phyloP scores from a whole-genome alignment of 2,888 invertebrate genomes.

The Gandaritis pyraliata region DNA sequence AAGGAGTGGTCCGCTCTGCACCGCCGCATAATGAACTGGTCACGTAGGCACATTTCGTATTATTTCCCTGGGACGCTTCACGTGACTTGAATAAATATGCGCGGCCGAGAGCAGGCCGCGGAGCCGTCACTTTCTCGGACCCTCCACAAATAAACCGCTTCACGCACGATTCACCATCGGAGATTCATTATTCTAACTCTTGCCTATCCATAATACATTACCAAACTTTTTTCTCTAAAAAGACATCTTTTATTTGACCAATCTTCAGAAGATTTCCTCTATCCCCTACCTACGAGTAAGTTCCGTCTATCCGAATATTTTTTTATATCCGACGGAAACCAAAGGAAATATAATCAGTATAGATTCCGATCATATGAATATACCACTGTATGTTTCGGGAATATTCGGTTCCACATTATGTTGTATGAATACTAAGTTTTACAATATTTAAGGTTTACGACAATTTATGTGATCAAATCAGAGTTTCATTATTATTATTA shows the following conservation, averaged over 20 bases:
- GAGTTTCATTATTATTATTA: too few species aligned
- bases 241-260: constrained; percentile 54
- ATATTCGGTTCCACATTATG: too few species aligned
- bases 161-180: constrained; percentile 80
- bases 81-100: constrained; percentile 81
- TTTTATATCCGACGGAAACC: constrained; percentile 40
- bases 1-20: constrained; percentile 66
- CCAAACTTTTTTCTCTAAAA: constrained; percentile 54
- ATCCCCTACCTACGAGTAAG: constrained; percentile 36
- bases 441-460: too few species aligned
- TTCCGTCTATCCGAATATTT: constrained; percentile 21
- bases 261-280: constrained; percentile 42
- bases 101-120: constrained; percentile 57
- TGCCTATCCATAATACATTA: constrained; percentile 71
- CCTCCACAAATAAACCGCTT: constrained; percentile 83
- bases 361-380: too few species aligned
- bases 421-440: too few species aligned
- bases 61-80: constrained; percentile 83
- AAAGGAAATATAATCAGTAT: constrained; percentile 24
- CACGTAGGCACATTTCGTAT: constrained; percentile 85
- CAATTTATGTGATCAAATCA: too few species aligned
- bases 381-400: too few species aligned
- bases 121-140: constrained; percentile 67
- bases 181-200: constrained; percentile 83
- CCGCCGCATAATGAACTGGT: constrained; percentile 82